A percentile compares a stretch with the other conserved stretches of the same genome.
phyloP scores from a whole-genome alignment of 2,888 invertebrate genomes.

The Agrotis clavis region DNA sequence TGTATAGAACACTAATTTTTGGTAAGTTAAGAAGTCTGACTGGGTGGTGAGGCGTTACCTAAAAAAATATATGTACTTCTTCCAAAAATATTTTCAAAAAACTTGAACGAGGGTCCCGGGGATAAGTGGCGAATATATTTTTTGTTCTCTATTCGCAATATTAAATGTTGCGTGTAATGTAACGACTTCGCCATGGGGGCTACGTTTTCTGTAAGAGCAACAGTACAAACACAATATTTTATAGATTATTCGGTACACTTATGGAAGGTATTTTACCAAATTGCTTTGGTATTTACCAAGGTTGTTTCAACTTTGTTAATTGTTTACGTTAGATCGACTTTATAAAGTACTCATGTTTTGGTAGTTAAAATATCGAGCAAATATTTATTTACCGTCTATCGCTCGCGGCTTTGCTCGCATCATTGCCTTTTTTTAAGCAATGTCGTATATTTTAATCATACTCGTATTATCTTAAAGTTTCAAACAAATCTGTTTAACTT shows the following conservation, averaged over 20 bases:
- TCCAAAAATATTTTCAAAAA: constrained; percentile 48
- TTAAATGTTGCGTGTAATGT: constrained; percentile 81
- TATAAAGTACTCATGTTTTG: not conserved
- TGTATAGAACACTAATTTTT: no score
- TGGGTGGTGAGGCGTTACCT: no score
- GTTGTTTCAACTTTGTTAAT: not conserved
- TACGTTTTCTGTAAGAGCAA: constrained; percentile 69
- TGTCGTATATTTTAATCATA: no score
- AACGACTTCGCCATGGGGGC: constrained; percentile 72
- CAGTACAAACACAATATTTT: constrained; percentile 47
- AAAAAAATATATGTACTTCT: no score
- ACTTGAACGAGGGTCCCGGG: constrained; percentile 64
- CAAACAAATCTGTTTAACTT: no score
- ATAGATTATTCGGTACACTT: constrained; percentile 40
- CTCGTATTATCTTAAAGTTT: no score
- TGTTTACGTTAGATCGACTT: constrained; percentile 1
- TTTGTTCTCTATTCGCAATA: constrained; percentile 69
- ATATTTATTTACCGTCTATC: not conserved
- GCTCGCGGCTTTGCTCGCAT: no score
- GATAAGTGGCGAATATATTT: constrained; percentile 72
- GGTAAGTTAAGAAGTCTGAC: no score
- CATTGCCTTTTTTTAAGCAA: no score
- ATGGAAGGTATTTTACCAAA: constrained; percentile 11
- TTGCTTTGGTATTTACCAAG: constrained; percentile 2
- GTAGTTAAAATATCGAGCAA: not conserved